Base-by-base conservation (phyloP, 1,140 invertebrate species). In the Pseudachorutes palmiensis region DNA sequence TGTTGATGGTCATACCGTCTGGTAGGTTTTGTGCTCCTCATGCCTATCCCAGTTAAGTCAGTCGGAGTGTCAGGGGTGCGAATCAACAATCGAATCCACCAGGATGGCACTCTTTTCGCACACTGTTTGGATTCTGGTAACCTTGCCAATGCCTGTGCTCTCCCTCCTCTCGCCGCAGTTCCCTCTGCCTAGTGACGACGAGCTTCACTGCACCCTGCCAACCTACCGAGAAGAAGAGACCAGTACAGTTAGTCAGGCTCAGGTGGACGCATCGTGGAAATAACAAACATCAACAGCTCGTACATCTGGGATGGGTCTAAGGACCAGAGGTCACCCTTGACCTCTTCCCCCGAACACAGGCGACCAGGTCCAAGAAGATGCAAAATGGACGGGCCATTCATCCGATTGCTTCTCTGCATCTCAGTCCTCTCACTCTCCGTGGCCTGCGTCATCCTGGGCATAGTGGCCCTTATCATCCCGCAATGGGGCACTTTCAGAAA, bases 401-500 rank as follows among this genome's bases (percentile, higher is more conserved):
- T 55, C 12, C 51, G 51, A 62, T 48, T 72, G 62, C 65, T 65
- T 19, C 58, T 72, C 55, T 74, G 70, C 48, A 64, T 71, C 28
- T 66, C 68, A 31, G 64, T 71, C 31, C 60, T 74, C 29, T 64
- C 71, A 26, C 60, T 74, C 24, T 70, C 64, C 19, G 28, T 69
- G 16, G 72, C 62, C 32, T 74, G 72, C 58, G 71, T 74, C 31
- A 55, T 74, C 32, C 29, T 74, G 1, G 72, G 68, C 1, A 68
- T 64, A 5, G 41, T 74, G 0, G 70, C 72, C n/a, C 63, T 74
- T 2, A 29, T 66, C 19, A 64, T 74, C 28, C 72, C 72, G 14
- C 66, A 74, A n/a, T 74, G 72, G 72, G 72, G 68, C 36, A 66
- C 57, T 26, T 74, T 70, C 48, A 49, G 70, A 9, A 74, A 59